Evolutionary conservation across 37 sponge, comb jelly and placozoan species (phyloP).

Genomic region (Halichondria panicea): DNA sequence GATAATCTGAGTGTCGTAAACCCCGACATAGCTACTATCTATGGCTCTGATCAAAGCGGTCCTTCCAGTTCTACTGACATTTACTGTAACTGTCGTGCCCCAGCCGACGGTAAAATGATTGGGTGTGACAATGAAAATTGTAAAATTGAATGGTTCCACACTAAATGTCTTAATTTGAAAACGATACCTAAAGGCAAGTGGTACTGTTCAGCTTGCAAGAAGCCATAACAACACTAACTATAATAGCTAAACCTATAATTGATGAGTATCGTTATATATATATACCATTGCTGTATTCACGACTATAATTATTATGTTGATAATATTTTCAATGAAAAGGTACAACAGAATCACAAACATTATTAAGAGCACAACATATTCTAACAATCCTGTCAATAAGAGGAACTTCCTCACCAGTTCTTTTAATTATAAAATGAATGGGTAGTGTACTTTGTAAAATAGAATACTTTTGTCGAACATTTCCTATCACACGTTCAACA

Average conservation of each 20-base stretch:
- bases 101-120: slow-evolving; percentile 53
- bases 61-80: too few species aligned
- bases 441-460: slow-evolving; percentile 46
- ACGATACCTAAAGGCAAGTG: slow-evolving; percentile 14
- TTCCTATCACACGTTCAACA: slow-evolving; percentile 75
- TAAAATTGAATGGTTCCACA: slow-evolving; percentile 46
- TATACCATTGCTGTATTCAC: too few species aligned
- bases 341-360: slow-evolving; percentile 63
- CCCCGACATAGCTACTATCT: not conserved
- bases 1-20: not conserved
- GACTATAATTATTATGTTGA: not conserved
- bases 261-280: too few species aligned
- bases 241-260: not conserved
- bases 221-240: slow-evolving; percentile 13
- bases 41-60: not conserved
- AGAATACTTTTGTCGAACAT: slow-evolving; percentile 51
- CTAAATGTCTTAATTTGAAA: slow-evolving; percentile 38
- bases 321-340: slow-evolving; percentile 45
- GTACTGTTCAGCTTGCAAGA: slow-evolving; percentile 67
- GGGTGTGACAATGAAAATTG: slow-evolving; percentile 54
- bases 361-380: slow-evolving; percentile 61
- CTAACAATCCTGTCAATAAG: slow-evolving; percentile 45
- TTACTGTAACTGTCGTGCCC: slow-evolving; percentile 51
- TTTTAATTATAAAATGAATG: slow-evolving; percentile 22
- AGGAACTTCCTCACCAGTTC: slow-evolving; percentile 12